Conservation (phyloP, 2,113 vertebrate species). For the Octodon degus region DNA sequence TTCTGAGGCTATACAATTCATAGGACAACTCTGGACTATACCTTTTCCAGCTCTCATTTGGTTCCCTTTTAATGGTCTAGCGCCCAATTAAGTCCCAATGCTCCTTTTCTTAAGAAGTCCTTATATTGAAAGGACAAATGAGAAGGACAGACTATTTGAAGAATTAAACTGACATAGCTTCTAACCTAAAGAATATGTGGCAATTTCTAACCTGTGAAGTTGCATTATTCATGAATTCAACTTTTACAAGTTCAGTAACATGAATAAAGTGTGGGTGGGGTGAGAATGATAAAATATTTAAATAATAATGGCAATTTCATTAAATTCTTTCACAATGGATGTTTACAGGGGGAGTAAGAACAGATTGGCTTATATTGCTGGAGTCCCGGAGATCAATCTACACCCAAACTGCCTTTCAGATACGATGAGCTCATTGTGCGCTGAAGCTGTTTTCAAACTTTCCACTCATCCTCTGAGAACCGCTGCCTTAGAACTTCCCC, state of each 20-base stretch:
- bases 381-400: neutral
- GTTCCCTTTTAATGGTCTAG: neutral
- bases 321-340: neutral
- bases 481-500: neutral
- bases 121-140: conserved; percentile 2
- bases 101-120: neutral
- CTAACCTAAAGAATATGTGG: neutral
- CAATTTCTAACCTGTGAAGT: conserved; percentile 8
- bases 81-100: neutral
- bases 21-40: neutral
- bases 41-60: neutral
- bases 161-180: neutral
- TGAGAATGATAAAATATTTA: conserved; percentile 49
- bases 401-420: neutral
- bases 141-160: neutral
- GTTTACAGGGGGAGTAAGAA: neutral
- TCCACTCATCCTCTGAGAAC: neutral
- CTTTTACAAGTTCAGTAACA: neutral
- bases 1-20: neutral
- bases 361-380: neutral
- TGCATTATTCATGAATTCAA: conserved; percentile 43
- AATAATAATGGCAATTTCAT: conserved; percentile 9
- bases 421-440: neutral
- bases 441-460: neutral
- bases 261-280: neutral